Evolutionary conservation across 2,797 vertebrate species (phyloP), one percentile per base, ranked within the genome.

Genomic region (Pogoniulus pusillus): DNA sequence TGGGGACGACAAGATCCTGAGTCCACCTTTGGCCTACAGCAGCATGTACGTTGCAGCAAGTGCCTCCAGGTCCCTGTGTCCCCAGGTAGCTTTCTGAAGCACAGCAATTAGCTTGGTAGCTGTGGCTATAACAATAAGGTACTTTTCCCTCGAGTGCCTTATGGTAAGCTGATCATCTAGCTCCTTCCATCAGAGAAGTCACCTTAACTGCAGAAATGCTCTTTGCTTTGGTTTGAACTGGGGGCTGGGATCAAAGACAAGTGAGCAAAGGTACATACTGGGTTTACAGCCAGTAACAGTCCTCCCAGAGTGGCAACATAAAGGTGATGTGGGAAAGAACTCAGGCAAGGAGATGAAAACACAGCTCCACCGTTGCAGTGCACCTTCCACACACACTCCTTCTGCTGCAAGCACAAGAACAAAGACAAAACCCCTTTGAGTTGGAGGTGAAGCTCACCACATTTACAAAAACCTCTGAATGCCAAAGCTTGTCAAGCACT

Each of bases 271-370:
- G 37, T 65, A 97, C 98, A 87, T 97, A 99, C 99, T 9, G 98
- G 98, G 86, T 97, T 91, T 74, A 99, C 66, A 93, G 98, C 98
- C 85, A 98, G 62, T 10, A 99, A 90, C 1, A 95, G 93, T 76
- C 99, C 99, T 91, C 98, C 97, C n/a, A 99, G 97, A 0, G 99
- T 98, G 12, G 98, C 98, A 78, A 97, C 96, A 34, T 98, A 99
- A 43, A 99, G 95, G 53, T 94, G 98, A 88, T 98, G 96, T 26
- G 96, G 98, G 13, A 87, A 92, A 6, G 94, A 62, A 76, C 96
- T 98, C 49, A 99, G 78, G 95, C 96, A 98, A 6, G 99, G 98
- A 22, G 99, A 99, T 30, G 99, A 98, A 97, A 99, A 99, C 72
- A 99, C 97, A 9, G 98, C 97, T 79, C 98, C 98, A 11, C 98